These are phyloP conservation scores for Buceros bicornis DNA, from an alignment of 2,797 vertebrate species.

Conservation along the genomic window DNA sequence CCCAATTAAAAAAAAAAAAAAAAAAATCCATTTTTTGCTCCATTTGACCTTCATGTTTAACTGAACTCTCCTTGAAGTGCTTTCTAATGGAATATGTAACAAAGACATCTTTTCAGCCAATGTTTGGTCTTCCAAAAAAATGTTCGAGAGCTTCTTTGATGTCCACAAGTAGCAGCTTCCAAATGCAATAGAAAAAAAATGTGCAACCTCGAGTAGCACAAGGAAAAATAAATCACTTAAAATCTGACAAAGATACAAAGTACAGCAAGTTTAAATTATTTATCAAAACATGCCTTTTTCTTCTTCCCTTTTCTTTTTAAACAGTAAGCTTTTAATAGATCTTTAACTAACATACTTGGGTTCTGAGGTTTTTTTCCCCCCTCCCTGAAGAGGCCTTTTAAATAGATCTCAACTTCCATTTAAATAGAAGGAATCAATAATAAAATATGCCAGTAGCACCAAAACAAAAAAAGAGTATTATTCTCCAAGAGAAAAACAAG, in stretches of 20 bases:
- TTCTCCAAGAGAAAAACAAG: not conserved
- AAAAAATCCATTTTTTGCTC: not conserved
- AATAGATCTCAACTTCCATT: constrained; percentile 15
- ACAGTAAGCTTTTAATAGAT: not conserved
- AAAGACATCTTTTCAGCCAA: constrained; percentile 42
- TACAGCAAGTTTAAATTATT: not conserved
- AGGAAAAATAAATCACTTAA: not conserved
- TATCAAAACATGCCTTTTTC: not conserved
- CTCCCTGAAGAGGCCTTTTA: not conserved
- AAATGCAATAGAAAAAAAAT: constrained; percentile 1
- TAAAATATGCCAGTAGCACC: not conserved
- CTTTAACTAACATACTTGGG: not conserved
- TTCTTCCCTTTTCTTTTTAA: not conserved
- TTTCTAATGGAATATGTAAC: not conserved
- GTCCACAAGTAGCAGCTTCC: not conserved
- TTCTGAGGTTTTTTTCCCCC: not conserved
- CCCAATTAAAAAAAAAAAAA: not conserved
- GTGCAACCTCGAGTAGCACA: not conserved
- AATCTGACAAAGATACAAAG: not conserved
- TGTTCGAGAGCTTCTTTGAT: not conserved
- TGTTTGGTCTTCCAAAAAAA: not conserved
- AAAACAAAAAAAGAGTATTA: not conserved
- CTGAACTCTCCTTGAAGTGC: not conserved
- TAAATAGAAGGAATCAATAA: constrained; percentile 32
- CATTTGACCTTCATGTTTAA: not conserved